Evolutionary conservation across 2,797 vertebrate species (phyloP).

Genomic region (Anomalospiza imberbis): DNA sequence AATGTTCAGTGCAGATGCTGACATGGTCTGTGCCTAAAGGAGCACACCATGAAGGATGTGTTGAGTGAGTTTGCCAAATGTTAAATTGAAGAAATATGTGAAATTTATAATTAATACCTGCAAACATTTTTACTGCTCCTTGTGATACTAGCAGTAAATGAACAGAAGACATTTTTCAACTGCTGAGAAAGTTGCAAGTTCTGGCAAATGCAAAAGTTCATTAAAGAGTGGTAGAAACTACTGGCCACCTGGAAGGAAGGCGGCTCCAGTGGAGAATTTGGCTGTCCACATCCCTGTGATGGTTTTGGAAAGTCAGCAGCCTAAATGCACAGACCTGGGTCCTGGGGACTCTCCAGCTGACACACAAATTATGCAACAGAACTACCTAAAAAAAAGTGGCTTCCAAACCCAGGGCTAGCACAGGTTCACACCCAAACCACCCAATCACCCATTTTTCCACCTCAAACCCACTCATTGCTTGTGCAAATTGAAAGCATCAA

Average conservation of each 20-base stretch:
- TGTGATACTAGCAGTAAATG: neutral
- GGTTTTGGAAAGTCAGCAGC: neutral
- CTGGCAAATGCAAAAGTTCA: neutral
- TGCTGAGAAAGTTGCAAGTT: neutral
- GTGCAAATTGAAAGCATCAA: neutral
- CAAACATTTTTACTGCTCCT: neutral
- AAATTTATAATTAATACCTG: neutral
- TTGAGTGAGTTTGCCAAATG: neutral
- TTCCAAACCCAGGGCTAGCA: neutral
- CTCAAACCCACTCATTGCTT: neutral
- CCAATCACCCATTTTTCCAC: neutral
- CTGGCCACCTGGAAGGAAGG: neutral
- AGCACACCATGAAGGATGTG: neutral
- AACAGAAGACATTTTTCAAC: neutral
- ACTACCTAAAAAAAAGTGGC: neutral
- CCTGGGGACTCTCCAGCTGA: neutral
- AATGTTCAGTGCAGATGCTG: neutral
- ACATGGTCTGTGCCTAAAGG: neutral
- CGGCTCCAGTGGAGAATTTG: neutral
- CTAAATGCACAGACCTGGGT: neutral
- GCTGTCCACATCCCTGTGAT: neutral
- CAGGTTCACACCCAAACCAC: neutral
- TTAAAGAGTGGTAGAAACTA: neutral
- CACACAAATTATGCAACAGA: neutral
- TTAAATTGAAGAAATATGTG: neutral